Conservation (phyloP, 2,888 invertebrate genomes). For the Machimus atricapillus region DNA sequence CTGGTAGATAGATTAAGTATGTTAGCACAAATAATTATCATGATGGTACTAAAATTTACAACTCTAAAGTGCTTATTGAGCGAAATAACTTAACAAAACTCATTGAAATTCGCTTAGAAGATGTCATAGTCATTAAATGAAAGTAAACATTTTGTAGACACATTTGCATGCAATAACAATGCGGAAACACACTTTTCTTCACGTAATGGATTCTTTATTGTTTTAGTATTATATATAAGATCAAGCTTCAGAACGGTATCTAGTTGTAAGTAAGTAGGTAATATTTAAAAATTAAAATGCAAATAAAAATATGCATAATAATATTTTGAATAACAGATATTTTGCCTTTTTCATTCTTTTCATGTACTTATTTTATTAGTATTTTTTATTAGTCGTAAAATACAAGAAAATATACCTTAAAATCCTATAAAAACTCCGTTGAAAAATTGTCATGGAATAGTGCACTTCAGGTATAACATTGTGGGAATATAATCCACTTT, state of each 20-base stretch:
- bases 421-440: neutral
- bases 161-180: neutral
- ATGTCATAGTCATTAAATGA: neutral
- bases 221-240: no score
- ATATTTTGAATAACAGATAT: no score
- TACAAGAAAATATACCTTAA: no score
- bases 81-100: neutral
- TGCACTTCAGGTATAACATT: neutral
- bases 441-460: neutral
- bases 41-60: neutral
- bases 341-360: no score
- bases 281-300: no score
- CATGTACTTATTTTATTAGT: no score
- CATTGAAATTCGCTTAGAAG: neutral
- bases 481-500: neutral
- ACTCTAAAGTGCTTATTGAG: neutral
- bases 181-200: no score
- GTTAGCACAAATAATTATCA: neutral
- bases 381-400: no score
- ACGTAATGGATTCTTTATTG: no score
- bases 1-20: neutral
- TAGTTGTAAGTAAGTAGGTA: no score
- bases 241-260: no score
- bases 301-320: no score
- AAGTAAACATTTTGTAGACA: neutral